Evolutionary conservation across 2,888 invertebrate genomes (phyloP), one percentile per base, ranked within the genome.

Genomic region (Ctena decussata): DNA sequence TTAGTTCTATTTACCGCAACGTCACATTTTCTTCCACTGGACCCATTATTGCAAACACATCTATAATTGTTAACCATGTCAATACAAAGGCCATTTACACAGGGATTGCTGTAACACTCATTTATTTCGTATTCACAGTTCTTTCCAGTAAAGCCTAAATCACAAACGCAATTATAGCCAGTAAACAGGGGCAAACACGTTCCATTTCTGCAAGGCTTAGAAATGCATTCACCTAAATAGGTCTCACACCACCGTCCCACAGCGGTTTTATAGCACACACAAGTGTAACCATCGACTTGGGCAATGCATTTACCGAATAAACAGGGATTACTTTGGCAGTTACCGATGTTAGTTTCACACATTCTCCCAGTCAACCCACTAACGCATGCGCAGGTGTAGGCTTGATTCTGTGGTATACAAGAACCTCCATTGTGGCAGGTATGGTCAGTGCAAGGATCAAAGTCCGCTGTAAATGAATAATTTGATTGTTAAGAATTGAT

Each of bases 41-140:
- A 86, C 6, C 65, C 41, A 24, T 49, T 35, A 0, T 75, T 41
- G 37, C 86, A 86, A 2, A 60, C 27, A 71, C 86, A 86, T 18
- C 11, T 37, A 35, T 80, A 86, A 18, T 80, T 77, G 27, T 83
- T 70, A n/a, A 86, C 41, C 0, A 37, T 37, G 53, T 86, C 86
- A 27, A 57, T 15, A 77, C 86, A 86, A 27, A 57, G 41, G 24
- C 86, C 86, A 46, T 80, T 21, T 0, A 75, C 5, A 27, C 86
- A 85, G 1, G 85, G 85, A 27, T 75, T 76, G 46, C 82, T 85
- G 37, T 76, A 85, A 74, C 86, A 86, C 71, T 82, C 83, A 46
- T 86, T 83, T 12, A 86, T 79, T 11, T 83, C 77, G 39, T 83
- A 83, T 70, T 86, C 86, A 65, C 86, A 86, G 30, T 57, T 44